Percentiles rank a stretch among this genome's conserved stretches.
These are phyloP conservation scores for Grammomys surdaster DNA, from an alignment of 2,113 vertebrate species.

Conservation along the genomic window DNA sequence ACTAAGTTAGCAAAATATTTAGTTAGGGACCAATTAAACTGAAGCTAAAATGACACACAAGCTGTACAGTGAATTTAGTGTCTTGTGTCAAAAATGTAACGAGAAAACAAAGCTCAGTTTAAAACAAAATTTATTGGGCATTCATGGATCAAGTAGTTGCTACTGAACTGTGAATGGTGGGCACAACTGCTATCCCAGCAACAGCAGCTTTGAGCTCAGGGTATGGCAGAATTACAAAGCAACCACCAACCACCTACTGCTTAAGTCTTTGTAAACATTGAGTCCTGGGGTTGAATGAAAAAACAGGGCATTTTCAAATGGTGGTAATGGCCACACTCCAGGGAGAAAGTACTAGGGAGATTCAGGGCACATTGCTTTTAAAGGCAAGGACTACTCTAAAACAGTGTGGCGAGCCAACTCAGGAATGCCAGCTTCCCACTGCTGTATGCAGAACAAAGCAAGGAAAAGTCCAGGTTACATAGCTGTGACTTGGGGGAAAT, in stretches of 20 bases:
- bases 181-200: neutral
- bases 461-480: neutral
- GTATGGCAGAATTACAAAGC: neutral
- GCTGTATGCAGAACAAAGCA: neutral
- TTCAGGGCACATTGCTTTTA: neutral
- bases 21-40: neutral
- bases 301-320: too few species aligned
- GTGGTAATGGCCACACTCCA: neutral
- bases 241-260: neutral
- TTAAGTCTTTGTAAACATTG: neutral
- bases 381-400: neutral
- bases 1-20: neutral
- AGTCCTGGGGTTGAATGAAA: rapidly evolving
- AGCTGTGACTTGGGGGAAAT: neutral
- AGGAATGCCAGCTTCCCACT: neutral
- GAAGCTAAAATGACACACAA: neutral
- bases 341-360: neutral
- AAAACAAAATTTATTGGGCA: neutral
- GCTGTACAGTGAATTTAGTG: neutral
- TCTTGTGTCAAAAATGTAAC: neutral
- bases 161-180: neutral
- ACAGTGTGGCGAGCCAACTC: rapidly evolving
- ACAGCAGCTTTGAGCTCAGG: neutral
- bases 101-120: neutral
- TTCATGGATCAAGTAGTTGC: neutral